Evolutionary conservation across 2,888 invertebrate species (phyloP), one percentile per base, ranked within the genome.

Genomic region (Protodeltote pygarga): DNA sequence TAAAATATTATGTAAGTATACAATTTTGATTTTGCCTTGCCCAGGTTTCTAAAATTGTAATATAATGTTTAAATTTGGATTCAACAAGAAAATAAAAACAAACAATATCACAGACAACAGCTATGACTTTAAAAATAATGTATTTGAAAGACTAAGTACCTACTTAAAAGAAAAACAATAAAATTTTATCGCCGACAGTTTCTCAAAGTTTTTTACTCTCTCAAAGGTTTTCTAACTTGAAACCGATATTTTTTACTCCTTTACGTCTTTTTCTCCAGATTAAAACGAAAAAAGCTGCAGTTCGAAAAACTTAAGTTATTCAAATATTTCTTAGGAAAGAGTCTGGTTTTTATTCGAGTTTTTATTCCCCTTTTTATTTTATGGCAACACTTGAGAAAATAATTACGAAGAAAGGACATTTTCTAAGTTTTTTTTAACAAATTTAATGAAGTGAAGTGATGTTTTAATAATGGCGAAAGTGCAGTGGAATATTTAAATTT

Each of bases 271-370:
- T 23, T 20, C 17, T 10, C 0, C 0, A 2, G 11, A 34, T n/a
- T 10, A 24, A 17, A 3, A 6, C n/a, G 23, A 11, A 29, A 25
- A 8, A 0, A 27, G 23, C 6, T 37, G 10, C 13, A 28, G n/a
- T 38, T 24, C 16, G 0, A 19, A 32, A 19, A 25, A 1, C 3
- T 58, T 27, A 14, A n/a, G 20, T 27, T 17, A n/a, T 35, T 37
- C 0, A 33, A 32, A 47, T 45, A n/a, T 42, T 28, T 1, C 3
- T 21, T 21, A 2, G 3, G 0, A 11, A 31, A 11, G 24, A 24
- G 9, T 40, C 29, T 41, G 34, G 21, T 21, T 65, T 51, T 41
- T 55, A 62, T 55, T 42, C 19, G 33, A 38, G 21, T 57, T 62
- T 42, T 13, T 2, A 8, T 25, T 28, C 20, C 0, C 16, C 9